These are phyloP conservation scores for Otolemur crassicaudatus DNA, from an alignment of 2,797 vertebrate genomes.

Conservation along the genomic window DNA sequence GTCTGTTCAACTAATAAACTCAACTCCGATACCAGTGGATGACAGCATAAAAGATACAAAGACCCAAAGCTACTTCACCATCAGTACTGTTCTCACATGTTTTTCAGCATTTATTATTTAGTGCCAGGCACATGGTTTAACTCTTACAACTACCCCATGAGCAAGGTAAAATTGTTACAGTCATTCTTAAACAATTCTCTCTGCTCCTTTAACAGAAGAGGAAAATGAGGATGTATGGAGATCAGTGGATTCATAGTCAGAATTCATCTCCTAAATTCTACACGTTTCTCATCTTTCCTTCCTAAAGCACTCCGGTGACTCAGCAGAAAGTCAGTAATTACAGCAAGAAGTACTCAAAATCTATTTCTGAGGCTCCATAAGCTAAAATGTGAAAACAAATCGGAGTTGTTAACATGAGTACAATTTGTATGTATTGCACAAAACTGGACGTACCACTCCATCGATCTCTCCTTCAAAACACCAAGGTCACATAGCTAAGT, in stretches of 20 bases:
- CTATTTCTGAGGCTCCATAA: not conserved
- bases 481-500: rapidly evolving
- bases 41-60: not conserved
- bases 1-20: not conserved
- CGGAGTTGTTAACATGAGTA: not conserved
- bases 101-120: not conserved
- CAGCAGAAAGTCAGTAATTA: not conserved
- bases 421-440: not conserved
- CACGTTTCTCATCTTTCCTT: not conserved
- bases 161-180: not conserved
- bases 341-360: not conserved
- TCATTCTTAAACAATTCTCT: not conserved
- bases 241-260: not conserved
- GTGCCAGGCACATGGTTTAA: not conserved
- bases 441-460: not conserved
- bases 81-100: not conserved
- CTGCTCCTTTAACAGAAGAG: not conserved
- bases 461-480: not conserved
- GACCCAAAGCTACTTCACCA: not conserved
- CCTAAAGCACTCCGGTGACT: not conserved
- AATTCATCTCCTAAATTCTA: not conserved
- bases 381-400: not conserved
- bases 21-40: not conserved
- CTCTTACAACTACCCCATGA: not conserved
- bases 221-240: not conserved